phyloP scores from a whole-genome alignment of 2,113 vertebrate species.

The Vulpes ferrilata region DNA sequence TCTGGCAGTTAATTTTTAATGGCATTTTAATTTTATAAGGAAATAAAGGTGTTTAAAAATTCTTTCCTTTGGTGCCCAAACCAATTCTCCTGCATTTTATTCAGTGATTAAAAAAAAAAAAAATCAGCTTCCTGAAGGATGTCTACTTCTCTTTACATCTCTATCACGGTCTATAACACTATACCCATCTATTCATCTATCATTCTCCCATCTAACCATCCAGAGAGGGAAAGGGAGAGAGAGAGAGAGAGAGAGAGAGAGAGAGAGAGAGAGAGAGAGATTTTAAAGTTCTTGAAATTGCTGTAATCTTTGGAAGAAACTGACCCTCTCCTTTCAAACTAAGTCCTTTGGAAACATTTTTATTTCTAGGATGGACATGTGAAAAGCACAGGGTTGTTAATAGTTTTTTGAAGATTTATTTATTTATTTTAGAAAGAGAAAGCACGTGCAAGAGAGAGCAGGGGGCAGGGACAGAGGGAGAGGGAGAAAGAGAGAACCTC shows the following conservation, averaged over 20 bases:
- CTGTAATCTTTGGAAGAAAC: not conserved
- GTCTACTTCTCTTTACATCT: not conserved
- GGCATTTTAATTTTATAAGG: slow-evolving; percentile 45
- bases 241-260: not conserved
- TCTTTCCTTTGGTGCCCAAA: not conserved
- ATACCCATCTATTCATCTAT: not conserved
- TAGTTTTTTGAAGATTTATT: not conserved
- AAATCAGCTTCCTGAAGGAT: not conserved
- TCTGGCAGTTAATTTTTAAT: not conserved
- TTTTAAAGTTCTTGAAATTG: not conserved
- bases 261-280: not conserved
- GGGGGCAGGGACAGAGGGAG: not conserved
- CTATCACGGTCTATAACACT: not conserved
- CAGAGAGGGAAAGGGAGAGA: not conserved
- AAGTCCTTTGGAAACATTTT: not conserved
- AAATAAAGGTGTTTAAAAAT: not conserved
- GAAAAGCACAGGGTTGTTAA: not conserved
- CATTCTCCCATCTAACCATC: not conserved
- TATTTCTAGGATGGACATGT: not conserved
- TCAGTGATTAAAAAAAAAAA: not conserved
- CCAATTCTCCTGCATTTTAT: not conserved
- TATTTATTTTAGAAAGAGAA: not conserved
- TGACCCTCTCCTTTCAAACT: slow-evolving; percentile 19
- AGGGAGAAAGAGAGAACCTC: not conserved
- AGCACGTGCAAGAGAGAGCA: not conserved